Evolutionary conservation across 2,113 vertebrate genomes (phyloP), one percentile per base, ranked within the genome.

Genomic region (Phyllostomus hastatus): DNA sequence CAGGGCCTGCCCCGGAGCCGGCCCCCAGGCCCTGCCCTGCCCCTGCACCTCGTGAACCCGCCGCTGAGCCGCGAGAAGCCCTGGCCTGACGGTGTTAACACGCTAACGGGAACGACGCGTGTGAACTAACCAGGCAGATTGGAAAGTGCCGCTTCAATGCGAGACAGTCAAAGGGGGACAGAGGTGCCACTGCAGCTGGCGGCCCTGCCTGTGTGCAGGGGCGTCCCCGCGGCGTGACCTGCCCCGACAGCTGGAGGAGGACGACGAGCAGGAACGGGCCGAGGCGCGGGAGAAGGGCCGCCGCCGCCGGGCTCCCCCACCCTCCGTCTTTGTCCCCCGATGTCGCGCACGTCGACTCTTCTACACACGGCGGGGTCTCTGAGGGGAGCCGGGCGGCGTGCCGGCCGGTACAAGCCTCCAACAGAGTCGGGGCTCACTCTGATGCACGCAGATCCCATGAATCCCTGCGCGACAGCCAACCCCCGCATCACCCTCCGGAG

Each of bases 391-490:
- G 7, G 82, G 20, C 4, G 64, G 41, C 33, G 70, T 64, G 31
- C 35, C 70, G 10, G 26, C 31, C 35, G 26, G 41, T 10, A 35
- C 54, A 35, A 61, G 14, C 54, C 82, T 90, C 90, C 66, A 61
- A 87, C 88, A 72, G 57, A 89, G 67, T 79, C 78, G 85, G 79
- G 67, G 43, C 79, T 93, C 69, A 76, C 20, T 91, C 48, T 54
- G 61, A 19, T 15, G 15, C 24, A 52, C 59, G 19, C 31, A 54
- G 31, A 81, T 88, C 46, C 33, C 19, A 24, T 54, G 89, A 67
- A 87, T 67, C 59, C 81, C 46, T 31, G 15, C 33, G 67, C 94
- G 85, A 48, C 46, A 82, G 73, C 69, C 72, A 76, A 70, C 10
- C 7, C 20, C 11, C 15, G 35, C 22, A 33, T 70, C 43, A 43